Conservation (phyloP, 2,797 vertebrate genomes). For the Bovichtus diacanthus region DNA sequence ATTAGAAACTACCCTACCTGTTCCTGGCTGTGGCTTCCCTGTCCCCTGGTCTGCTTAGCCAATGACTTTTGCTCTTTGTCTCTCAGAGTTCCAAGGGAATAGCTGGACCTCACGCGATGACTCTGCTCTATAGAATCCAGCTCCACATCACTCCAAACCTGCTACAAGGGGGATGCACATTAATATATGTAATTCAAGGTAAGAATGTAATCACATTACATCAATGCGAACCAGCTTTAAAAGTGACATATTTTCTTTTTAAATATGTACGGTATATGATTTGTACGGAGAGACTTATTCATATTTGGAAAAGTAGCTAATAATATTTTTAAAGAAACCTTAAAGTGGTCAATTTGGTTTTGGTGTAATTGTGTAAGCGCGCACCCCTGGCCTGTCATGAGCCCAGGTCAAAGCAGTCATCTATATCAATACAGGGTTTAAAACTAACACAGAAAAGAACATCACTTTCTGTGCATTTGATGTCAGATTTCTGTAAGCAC, state of each 20-base stretch:
- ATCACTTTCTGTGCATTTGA: neutral
- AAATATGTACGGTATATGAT: no score
- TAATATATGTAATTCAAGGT: neutral
- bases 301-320: no score
- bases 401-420: no score
- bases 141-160: conserved; percentile 84
- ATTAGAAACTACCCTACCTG: conserved; percentile 69
- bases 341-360: no score
- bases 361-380: no score
- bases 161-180: conserved; percentile 32
- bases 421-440: neutral
- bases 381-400: no score
- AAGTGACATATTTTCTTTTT: no score
- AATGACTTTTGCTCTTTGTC: conserved; percentile 57
- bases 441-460: neutral
- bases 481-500: neutral
- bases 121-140: conserved; percentile 72
- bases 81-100: conserved; percentile 56
- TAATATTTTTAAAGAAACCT: no score
- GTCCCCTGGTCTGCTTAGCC: conserved; percentile 41
- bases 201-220: neutral
- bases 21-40: conserved; percentile 46
- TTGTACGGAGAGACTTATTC: no score
- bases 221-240: no score
- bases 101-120: conserved; percentile 54